Evolutionary conservation across 1,140 invertebrate species (phyloP).

Genomic region (Pemphigus obesinymphae): DNA sequence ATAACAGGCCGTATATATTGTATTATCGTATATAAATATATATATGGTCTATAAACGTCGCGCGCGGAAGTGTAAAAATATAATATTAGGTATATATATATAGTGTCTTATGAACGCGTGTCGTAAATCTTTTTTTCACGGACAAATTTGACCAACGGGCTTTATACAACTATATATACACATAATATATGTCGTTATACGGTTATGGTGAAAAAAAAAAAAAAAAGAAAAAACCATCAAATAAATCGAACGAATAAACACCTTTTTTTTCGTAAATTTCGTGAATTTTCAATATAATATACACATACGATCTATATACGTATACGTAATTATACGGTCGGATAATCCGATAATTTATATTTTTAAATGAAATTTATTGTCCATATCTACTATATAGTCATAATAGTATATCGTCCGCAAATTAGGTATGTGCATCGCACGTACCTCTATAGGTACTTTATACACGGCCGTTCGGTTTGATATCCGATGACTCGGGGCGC

Average conservation of each 20-base stretch:
- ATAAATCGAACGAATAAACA: no score
- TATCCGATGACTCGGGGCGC: neutral
- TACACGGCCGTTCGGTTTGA: neutral
- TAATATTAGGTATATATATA: no score
- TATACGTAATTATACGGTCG: neutral
- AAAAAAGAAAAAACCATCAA: no score
- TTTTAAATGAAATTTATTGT: no score
- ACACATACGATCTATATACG: neutral
- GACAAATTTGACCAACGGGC: neutral
- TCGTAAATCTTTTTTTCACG: neutral
- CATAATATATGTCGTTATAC: no score
- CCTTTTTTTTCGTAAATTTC: no score
- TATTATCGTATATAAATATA: neutral
- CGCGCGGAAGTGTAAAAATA: neutral
- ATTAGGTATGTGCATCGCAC: neutral
- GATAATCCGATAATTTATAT: neutral
- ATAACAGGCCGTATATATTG: no score
- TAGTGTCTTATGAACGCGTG: neutral
- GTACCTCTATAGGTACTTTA: neutral
- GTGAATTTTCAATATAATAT: neutral
- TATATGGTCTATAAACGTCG: neutral
- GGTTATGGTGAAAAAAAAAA: no score
- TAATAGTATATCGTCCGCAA: neutral
- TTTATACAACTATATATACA: no score
- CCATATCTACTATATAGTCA: no score